Conservation (phyloP, 2,888 invertebrate genomes). For the Dione juno region DNA sequence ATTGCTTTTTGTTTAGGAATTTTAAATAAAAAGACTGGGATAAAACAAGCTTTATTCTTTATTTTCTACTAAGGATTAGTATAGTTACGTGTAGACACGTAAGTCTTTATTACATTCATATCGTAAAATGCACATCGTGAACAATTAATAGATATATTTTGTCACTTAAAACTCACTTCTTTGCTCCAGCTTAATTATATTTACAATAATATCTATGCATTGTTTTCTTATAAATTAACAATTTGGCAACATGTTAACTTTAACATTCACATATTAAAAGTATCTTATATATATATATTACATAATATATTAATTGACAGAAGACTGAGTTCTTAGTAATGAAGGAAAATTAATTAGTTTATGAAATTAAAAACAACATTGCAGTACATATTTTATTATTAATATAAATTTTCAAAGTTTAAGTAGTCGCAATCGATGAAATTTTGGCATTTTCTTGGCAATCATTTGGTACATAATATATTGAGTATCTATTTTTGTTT, state of each 20-base stretch:
- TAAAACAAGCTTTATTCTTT: constrained; percentile 82
- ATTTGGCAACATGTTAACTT: constrained; percentile 79
- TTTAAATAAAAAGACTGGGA: constrained; percentile 49
- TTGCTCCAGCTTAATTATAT: constrained; percentile 76
- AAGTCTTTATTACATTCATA: constrained; percentile 58
- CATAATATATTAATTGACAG: constrained; percentile 74
- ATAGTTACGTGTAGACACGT: constrained; percentile 65
- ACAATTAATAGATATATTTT: constrained; percentile 64
- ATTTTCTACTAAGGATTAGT: constrained; percentile 70
- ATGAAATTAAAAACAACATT: not conserved
- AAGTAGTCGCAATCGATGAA: constrained; percentile 33
- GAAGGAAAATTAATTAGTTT: not conserved
- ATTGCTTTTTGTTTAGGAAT: constrained; percentile 26
- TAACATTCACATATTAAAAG: constrained; percentile 68
- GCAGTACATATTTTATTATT: not conserved
- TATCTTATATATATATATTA: constrained; percentile 49
- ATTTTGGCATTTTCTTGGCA: constrained; percentile 46
- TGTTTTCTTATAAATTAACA: constrained; percentile 71
- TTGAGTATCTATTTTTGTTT: not conserved
- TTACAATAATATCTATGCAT: constrained; percentile 76
- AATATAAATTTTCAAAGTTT: not conserved
- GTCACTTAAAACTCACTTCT: constrained; percentile 69
- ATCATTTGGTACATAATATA: constrained; percentile 39
- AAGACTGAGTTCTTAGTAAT: constrained; percentile 54
- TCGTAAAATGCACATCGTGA: constrained; percentile 56